Evolutionary conservation across 2,888 invertebrate species (phyloP).

Genomic region (Agapostemon virescens): DNA sequence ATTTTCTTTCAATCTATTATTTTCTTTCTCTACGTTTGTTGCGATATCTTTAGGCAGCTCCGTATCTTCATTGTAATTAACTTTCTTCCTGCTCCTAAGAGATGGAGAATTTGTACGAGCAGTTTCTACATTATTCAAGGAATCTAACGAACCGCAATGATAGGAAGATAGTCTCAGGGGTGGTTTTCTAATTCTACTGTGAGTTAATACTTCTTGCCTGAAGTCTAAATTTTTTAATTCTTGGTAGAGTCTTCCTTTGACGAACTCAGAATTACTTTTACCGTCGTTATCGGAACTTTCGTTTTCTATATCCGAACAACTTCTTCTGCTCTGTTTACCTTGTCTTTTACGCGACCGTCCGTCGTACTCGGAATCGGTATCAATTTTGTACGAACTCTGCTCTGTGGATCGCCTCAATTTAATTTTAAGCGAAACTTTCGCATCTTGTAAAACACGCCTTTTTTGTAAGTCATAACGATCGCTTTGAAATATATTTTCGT

Average conservation of each 20-base stretch:
- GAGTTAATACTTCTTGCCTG: slow-evolving; percentile 7
- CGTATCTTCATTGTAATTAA: slow-evolving; percentile 48
- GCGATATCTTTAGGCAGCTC: not conserved
- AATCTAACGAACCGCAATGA: slow-evolving; percentile 9
- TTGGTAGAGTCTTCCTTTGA: not conserved
- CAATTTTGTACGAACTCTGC: slow-evolving; percentile 70
- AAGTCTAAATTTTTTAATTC: not conserved
- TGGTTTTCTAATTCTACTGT: slow-evolving; percentile 41
- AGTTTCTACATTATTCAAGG: not conserved
- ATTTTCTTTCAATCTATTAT: not conserved
- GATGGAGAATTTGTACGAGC: not conserved
- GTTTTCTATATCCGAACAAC: not conserved
- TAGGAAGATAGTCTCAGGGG: slow-evolving; percentile 48
- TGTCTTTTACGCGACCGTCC: not conserved
- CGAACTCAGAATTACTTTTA: not conserved
- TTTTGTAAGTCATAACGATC: not conserved
- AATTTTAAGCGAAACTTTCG: slow-evolving; percentile 55
- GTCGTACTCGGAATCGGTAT: slow-evolving; percentile 50
- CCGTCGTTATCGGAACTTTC: not conserved
- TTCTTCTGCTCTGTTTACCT: not conserved
- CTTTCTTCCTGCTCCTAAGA: slow-evolving; percentile 27
- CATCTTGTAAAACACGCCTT: not conserved
- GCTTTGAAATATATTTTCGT: slow-evolving; percentile 28
- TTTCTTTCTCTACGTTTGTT: not conserved
- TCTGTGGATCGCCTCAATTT: slow-evolving; percentile 70